Evolutionary conservation across 2,888 invertebrate species (phyloP), one percentile per base, ranked within the genome.

Genomic region (Oasisia sp.): DNA sequence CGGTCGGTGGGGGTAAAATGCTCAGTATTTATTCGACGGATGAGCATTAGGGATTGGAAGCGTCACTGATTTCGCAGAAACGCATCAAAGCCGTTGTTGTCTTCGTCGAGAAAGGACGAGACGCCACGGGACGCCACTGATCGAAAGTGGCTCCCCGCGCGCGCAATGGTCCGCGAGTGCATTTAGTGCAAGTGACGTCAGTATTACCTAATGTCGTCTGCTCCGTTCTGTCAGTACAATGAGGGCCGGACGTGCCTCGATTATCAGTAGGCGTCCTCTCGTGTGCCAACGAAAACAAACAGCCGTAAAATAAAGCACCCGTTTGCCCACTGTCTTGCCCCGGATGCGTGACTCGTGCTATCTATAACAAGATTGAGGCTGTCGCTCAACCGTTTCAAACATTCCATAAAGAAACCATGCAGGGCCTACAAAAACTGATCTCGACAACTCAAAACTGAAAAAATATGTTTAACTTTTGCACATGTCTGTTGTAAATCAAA

Each of bases 51-150:
- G 74, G 74, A 19, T 27, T 74, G 74, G 27, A 74, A 74, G 74
- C 74, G 27, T 74, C 74, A 74, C 74, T 74, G 27, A 74, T 74
- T 74, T 74, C 74, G 74, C 74, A 74, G 74, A 74, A 74, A 74
- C 74, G 27, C 74, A 27, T 7, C 27, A 74, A 74, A 74, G n/a
- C 74, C 7, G 74, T 74, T 74, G 74, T 38, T 74, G 74, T n/a
- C n/a, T 19, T 38, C 38, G 74, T 19, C 27, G 74, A 2, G n/a
- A n/a, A 27, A 27, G 5, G 19, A 4, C 74, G 50, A 7, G 74
- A 74, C 74, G 4, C 74, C 14, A 27, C 74, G 27, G 27, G 74
- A 74, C 74, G 27, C 27, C 74, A 74, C 74, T 27, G 27, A 74
- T 27, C 74, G 19, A 74, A 74, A 74, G 74, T n/a, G 74, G 74